A percentile compares a stretch with the other conserved stretches of the same genome.
These are phyloP conservation scores for Hippotragus niger DNA, from an alignment of 2,113 vertebrate genomes.

Conservation along the genomic window DNA sequence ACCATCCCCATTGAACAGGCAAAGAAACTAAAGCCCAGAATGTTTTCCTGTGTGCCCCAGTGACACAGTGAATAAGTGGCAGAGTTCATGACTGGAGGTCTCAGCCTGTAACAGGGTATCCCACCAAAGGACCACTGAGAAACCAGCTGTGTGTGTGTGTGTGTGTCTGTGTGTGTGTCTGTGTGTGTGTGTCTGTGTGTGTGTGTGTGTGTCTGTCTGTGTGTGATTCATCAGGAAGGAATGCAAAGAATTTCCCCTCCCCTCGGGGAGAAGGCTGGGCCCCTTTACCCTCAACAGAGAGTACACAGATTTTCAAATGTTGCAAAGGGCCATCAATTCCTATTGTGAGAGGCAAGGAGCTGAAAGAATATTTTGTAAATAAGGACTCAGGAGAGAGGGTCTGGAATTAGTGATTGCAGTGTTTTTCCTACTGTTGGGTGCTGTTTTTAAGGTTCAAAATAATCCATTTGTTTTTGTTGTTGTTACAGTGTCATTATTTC, in stretches of 20 bases:
- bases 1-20: background rate
- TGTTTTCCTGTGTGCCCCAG: background rate
- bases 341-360: slow-evolving; percentile 9
- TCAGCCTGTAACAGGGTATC: background rate
- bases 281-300: slow-evolving; percentile 56
- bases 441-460: slow-evolving; percentile 8
- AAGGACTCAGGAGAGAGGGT: background rate
- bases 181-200: background rate
- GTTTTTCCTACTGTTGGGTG: background rate
- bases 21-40: background rate
- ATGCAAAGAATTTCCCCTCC: slow-evolving; percentile 68
- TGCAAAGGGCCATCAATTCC: slow-evolving; percentile 22
- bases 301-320: slow-evolving; percentile 48
- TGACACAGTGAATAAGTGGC: background rate
- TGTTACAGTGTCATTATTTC: background rate
- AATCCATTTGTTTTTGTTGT: background rate
- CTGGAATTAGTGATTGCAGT: background rate
- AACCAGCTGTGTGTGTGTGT: background rate
- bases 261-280: slow-evolving; percentile 50
- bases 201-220: background rate
- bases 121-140: background rate
- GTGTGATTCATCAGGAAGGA: slow-evolving; percentile 52
- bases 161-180: too few species aligned
- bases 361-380: slow-evolving; percentile 41
- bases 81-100: background rate